Conservation (phyloP, 2,113 vertebrate genomes). For the Pollimyrus isidori region DNA sequence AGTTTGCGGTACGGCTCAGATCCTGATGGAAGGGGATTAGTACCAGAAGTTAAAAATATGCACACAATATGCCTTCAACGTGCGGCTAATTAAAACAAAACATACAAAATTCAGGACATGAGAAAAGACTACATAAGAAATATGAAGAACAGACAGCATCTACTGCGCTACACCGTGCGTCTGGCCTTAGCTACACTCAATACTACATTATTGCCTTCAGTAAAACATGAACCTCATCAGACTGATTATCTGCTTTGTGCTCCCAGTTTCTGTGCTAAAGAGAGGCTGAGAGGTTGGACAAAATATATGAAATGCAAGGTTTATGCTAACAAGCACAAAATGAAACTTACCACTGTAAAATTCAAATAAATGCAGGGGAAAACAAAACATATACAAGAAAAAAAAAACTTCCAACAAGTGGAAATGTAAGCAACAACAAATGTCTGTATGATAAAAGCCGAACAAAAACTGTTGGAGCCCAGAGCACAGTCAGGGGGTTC, state of each 20-base stretch:
- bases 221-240: background rate
- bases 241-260: background rate
- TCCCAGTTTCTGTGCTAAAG: background rate
- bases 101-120: too few species aligned
- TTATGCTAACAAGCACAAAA: background rate
- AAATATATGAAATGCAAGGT: background rate
- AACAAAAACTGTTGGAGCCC: background rate
- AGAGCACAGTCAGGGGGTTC: background rate
- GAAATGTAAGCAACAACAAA: background rate
- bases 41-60: background rate
- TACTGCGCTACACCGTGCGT: background rate
- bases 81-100: too few species aligned
- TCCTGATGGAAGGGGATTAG: background rate
- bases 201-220: background rate
- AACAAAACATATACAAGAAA: background rate
- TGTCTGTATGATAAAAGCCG: background rate
- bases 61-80: background rate
- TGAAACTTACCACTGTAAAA: background rate
- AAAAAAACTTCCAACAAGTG: background rate
- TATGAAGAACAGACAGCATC: too few species aligned
- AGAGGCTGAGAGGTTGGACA: background rate
- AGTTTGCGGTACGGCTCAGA: background rate
- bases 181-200: background rate
- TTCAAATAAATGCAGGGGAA: background rate
- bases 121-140: too few species aligned